These are phyloP conservation scores for Lontra canadensis DNA, from an alignment of 2,113 vertebrate genomes.

Conservation along the genomic window DNA sequence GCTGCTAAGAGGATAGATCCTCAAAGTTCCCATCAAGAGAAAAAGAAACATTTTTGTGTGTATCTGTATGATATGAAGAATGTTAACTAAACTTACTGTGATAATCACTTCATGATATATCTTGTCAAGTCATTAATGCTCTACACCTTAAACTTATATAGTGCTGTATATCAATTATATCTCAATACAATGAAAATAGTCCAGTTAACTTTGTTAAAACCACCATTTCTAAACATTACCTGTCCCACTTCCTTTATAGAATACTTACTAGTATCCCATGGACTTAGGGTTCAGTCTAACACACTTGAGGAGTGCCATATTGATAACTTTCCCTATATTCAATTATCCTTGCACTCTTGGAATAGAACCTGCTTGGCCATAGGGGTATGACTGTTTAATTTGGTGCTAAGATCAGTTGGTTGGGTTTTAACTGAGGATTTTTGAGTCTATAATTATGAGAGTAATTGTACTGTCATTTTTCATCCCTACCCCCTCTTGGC, in stretches of 20 bases:
- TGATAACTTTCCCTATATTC: not conserved
- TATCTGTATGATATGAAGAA: not conserved
- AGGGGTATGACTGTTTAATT: not conserved
- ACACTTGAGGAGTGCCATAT: not conserved
- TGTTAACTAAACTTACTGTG: not conserved
- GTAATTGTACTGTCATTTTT: not conserved
- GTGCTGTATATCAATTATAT: not conserved
- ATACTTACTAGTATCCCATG: not conserved
- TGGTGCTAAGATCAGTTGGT: not conserved
- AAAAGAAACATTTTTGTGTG: not conserved
- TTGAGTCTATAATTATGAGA: constrained; percentile 27
- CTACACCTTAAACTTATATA: not conserved
- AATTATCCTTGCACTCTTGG: not conserved
- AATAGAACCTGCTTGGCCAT: not conserved
- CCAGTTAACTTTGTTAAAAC: not conserved
- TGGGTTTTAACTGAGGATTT: constrained; percentile 23
- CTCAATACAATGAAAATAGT: not conserved
- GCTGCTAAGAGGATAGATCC: not conserved
- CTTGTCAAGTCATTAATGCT: not conserved
- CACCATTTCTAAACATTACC: not conserved
- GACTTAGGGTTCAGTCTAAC: not conserved
- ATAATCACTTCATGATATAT: not conserved
- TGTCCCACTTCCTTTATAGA: not conserved
- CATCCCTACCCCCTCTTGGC: not conserved
- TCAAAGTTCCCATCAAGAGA: not conserved